Evolutionary conservation across 1,140 invertebrate genomes (phyloP).

Genomic region (Mercenaria mercenaria): DNA sequence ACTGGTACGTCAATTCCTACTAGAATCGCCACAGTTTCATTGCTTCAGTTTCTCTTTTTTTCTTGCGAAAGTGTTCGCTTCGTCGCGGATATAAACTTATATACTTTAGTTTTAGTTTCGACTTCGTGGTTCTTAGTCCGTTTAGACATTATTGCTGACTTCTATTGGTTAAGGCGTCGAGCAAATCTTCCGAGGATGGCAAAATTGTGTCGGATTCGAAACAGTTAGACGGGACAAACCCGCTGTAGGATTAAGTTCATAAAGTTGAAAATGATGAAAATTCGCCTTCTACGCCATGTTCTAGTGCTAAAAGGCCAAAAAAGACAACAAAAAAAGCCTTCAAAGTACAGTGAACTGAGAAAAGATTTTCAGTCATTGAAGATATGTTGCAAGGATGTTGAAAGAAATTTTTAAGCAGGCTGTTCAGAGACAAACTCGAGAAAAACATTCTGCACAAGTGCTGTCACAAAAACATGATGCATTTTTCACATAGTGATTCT

Average conservation of each 20-base stretch:
- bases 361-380: background rate
- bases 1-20: background rate
- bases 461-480: background rate
- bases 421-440: background rate
- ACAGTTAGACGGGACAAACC: background rate
- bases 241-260: background rate
- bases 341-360: background rate
- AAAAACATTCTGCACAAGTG: background rate
- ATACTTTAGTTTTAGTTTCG: background rate
- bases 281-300: background rate
- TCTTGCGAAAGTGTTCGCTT: conserved; percentile 12
- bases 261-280: background rate
- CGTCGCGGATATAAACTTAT: background rate
- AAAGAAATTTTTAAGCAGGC: background rate
- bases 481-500: background rate
- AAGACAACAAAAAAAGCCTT: background rate
- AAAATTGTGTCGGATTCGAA: background rate
- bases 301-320: background rate
- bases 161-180: background rate
- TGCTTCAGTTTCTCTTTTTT: conserved; percentile 34
- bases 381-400: background rate
- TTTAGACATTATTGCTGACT: background rate
- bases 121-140: background rate
- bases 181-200: background rate
- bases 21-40: too few species aligned